Evolutionary conservation across 2,888 invertebrate genomes (phyloP).

Genomic region (Eulithis testata): DNA sequence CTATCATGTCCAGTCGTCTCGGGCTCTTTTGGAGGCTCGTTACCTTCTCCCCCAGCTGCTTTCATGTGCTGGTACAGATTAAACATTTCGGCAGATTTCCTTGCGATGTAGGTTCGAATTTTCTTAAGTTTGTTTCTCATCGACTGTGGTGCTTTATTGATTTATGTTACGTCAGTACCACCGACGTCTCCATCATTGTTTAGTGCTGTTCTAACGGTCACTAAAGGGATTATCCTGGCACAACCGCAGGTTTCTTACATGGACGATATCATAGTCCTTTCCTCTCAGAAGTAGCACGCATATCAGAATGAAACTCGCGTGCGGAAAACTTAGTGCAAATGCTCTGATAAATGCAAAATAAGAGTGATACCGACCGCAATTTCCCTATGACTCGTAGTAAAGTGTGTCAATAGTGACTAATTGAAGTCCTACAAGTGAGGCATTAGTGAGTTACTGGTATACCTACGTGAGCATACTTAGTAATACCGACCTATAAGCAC

Average conservation of each 20-base stretch:
- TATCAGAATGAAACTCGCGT: constrained; percentile 1
- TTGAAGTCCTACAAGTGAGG: constrained; percentile 72
- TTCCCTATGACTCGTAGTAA: constrained; percentile 52
- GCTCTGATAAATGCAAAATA: constrained; percentile 33
- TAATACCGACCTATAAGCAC: constrained; percentile 42
- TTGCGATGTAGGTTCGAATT: constrained; percentile 51
- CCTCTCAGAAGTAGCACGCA: not conserved
- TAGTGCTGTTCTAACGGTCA: not conserved
- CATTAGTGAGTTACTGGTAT: constrained; percentile 58
- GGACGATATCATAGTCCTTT: not conserved
- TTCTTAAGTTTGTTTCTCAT: constrained; percentile 58
- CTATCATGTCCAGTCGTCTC: constrained; percentile 92
- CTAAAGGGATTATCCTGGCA: constrained; percentile 7
- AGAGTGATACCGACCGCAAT: constrained; percentile 47
- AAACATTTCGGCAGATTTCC: constrained; percentile 85
- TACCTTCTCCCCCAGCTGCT: constrained; percentile 78
- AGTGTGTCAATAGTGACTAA: constrained; percentile 74
- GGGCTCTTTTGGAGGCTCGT: constrained; percentile 77
- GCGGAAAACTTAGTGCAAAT: constrained; percentile 11
- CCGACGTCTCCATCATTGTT: not conserved
- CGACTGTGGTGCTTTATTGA: constrained; percentile 34
- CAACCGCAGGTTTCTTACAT: not conserved
- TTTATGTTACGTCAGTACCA: constrained; percentile 4
- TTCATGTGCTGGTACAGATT: constrained; percentile 90
- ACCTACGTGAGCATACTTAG: constrained; percentile 42